Conservation (phyloP, 2,113 vertebrate genomes). For the Gymnocephalus cernua region DNA sequence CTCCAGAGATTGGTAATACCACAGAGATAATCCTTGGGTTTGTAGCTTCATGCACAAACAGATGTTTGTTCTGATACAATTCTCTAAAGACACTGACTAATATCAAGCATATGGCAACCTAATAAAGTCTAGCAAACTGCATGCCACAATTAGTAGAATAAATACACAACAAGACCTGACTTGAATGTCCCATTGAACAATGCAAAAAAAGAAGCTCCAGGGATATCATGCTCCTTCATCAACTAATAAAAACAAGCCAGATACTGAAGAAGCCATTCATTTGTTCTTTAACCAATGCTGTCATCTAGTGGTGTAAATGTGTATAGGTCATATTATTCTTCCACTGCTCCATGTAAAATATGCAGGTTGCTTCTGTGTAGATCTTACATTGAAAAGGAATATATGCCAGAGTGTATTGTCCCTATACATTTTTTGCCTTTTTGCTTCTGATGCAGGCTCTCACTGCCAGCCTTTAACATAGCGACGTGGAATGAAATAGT, state of each 20-base stretch:
- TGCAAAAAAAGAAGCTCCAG: slow-evolving; percentile 7
- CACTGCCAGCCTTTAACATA: background rate
- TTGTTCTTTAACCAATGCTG: slow-evolving; percentile 67
- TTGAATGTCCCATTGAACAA: slow-evolving; percentile 15
- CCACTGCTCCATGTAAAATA: background rate
- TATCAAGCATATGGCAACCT: slow-evolving; percentile 45
- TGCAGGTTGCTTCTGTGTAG: background rate
- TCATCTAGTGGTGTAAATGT: slow-evolving; percentile 73
- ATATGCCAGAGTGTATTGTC: background rate
- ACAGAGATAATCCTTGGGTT: slow-evolving; percentile 20
- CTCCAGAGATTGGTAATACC: slow-evolving; percentile 34
- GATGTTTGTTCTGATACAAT: slow-evolving; percentile 50
- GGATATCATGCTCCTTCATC: slow-evolving; percentile 6
- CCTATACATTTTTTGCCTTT: background rate
- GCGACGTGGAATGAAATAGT: background rate
- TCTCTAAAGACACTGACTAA: slow-evolving; percentile 43
- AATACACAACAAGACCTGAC: slow-evolving; percentile 32
- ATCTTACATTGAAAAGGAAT: background rate
- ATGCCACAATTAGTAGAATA: slow-evolving; percentile 23
- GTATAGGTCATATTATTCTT: background rate
- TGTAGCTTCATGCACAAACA: slow-evolving; percentile 44
- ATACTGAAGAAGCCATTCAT: background rate
- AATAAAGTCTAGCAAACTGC: slow-evolving; percentile 42
- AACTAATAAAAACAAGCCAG: background rate
- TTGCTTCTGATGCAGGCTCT: background rate